phyloP scores from a whole-genome alignment of 2,113 vertebrate species.

The Pogona vitticeps region DNA sequence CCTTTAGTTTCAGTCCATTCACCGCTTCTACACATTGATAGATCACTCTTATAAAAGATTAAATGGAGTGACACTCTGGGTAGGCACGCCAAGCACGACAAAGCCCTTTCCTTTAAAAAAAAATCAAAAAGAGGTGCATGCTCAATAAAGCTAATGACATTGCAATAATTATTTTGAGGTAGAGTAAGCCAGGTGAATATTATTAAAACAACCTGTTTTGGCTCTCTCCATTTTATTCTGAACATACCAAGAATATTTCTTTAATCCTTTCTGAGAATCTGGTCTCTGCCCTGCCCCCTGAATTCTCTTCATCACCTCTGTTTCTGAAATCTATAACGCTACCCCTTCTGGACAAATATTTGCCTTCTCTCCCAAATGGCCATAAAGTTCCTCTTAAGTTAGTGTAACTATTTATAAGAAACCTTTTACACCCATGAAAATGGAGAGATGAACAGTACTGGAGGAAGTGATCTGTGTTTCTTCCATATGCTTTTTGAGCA shows the following conservation, averaged over 20 bases:
- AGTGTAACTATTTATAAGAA: constrained; percentile 31
- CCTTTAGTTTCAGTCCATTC: not conserved
- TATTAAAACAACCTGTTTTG: not conserved
- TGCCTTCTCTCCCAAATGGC: constrained; percentile 6
- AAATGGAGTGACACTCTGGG: not conserved
- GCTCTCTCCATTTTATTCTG: not conserved
- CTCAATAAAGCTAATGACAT: not conserved
- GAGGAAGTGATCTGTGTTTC: not conserved
- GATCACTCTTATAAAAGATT: not conserved
- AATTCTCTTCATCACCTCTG: not conserved
- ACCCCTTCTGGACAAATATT: constrained; percentile 26
- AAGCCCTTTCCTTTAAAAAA: not conserved
- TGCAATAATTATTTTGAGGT: not conserved
- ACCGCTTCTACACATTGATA: not conserved
- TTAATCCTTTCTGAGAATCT: not conserved
- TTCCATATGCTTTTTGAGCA: not conserved
- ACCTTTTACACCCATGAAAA: constrained; percentile 22
- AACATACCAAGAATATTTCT: not conserved
- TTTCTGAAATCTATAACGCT: not conserved
- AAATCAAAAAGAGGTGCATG: not conserved
- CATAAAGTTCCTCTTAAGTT: not conserved
- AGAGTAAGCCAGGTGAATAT: not conserved
- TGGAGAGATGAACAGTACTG: constrained; percentile 21
- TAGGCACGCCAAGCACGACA: not conserved
- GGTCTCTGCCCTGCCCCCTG: not conserved